Percentiles rank a stretch among this genome's conserved stretches.
These are phyloP conservation scores for Pteropus rufus DNA, from an alignment of 2,797 vertebrate genomes.

Conservation along the genomic window DNA sequence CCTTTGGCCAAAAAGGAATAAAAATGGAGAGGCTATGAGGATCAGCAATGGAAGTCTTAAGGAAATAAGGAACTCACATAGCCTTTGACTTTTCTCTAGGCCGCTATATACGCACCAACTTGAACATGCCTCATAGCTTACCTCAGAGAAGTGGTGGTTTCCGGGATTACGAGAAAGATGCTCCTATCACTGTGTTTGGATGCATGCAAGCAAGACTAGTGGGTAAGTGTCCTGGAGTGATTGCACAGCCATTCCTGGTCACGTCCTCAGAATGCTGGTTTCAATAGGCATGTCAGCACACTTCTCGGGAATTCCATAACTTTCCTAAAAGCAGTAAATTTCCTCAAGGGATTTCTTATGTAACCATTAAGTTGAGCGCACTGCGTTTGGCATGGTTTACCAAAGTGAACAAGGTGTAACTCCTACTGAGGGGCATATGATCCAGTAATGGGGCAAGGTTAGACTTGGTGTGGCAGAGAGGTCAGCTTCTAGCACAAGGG, in stretches of 20 bases:
- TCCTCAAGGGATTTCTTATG: not conserved
- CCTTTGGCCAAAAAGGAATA: not conserved
- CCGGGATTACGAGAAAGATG: slow-evolving; percentile 97
- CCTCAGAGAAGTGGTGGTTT: slow-evolving; percentile 91
- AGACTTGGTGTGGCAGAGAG: not conserved
- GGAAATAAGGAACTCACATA: not conserved
- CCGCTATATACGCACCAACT: slow-evolving; percentile 94
- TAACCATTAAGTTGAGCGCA: not conserved
- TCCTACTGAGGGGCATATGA: accelerated
- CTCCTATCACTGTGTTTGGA: slow-evolving; percentile 97
- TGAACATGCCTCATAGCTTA: slow-evolving; percentile 96
- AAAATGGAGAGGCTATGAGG: not conserved
- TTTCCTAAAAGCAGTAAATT: not conserved
- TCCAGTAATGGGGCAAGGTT: not conserved
- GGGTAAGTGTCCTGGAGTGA: slow-evolving; percentile 81
- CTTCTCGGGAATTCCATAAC: not conserved
- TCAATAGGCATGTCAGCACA: not conserved
- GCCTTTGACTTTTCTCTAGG: slow-evolving; percentile 81
- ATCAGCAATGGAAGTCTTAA: not conserved
- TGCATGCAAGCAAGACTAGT: slow-evolving; percentile 95
- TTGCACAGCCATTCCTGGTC: not conserved
- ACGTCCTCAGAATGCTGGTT: not conserved
- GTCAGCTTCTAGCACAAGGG: not conserved
- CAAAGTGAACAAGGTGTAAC: not conserved
- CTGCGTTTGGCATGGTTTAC: not conserved